Evolutionary conservation across 2,888 invertebrate genomes (phyloP).

Genomic region (Sphinx pinastri): DNA sequence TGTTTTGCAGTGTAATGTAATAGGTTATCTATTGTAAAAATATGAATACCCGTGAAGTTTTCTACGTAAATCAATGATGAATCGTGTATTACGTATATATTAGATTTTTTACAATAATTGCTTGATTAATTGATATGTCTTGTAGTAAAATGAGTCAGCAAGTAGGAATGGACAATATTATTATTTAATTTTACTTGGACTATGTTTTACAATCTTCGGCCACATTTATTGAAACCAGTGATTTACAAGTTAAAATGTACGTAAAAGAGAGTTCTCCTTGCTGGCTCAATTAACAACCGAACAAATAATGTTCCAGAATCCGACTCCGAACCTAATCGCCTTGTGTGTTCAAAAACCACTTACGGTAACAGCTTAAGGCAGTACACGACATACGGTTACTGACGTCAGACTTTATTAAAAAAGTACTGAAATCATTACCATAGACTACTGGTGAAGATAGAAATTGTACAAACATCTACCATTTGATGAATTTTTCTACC

Average conservation of each 20-base stretch:
- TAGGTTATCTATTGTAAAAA: no score
- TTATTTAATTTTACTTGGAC: background rate
- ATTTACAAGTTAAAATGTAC: no score
- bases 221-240: no score
- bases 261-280: background rate
- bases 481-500: background rate
- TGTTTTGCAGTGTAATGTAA: background rate
- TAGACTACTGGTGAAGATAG: no score
- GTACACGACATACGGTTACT: background rate
- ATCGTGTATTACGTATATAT: background rate
- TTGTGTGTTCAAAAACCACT: conserved; percentile 30
- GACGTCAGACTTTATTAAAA: background rate
- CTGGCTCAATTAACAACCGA: background rate
- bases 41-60: background rate
- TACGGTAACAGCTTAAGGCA: conserved; percentile 13
- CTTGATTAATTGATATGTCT: background rate
- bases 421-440: background rate
- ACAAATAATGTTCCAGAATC: conserved; percentile 3
- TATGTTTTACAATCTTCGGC: no score
- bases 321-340: conserved; percentile 16
- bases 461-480: background rate
- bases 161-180: background rate
- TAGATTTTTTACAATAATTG: background rate
- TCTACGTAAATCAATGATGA: background rate
- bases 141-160: background rate